phyloP scores from a whole-genome alignment of 2,797 vertebrate genomes.

The Pseudocheirus occidentalis region DNA sequence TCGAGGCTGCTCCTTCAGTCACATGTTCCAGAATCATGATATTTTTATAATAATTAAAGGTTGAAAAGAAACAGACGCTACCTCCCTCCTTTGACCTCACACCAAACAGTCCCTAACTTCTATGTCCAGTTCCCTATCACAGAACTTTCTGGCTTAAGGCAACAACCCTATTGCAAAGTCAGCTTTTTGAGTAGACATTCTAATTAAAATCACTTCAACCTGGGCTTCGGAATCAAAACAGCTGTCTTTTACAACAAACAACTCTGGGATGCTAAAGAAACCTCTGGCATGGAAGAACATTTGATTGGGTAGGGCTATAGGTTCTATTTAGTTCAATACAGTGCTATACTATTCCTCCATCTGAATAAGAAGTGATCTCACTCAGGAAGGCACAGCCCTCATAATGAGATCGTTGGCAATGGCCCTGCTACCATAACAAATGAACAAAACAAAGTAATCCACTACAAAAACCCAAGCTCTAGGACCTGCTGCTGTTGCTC shows the following conservation, averaged over 20 bases:
- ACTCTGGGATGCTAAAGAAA: constrained; percentile 4
- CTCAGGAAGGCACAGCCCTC: constrained; percentile 6
- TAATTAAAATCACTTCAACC: constrained; percentile 56
- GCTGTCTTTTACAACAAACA: constrained; percentile 43
- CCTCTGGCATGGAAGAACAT: background rate
- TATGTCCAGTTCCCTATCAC: constrained; percentile 50
- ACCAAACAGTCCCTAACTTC: constrained; percentile 1
- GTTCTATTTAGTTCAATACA: constrained; percentile 8
- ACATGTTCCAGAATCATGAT: constrained; percentile 8
- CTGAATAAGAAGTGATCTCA: constrained; percentile 7
- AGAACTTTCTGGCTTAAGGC: constrained; percentile 77
- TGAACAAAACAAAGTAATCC: background rate
- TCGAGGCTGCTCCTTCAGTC: background rate
- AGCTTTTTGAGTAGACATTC: constrained; percentile 59
- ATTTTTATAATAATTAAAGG: constrained; percentile 37
- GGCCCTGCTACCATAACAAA: background rate
- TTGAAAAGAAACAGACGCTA: constrained; percentile 29
- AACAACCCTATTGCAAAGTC: constrained; percentile 58
- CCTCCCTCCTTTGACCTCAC: background rate
- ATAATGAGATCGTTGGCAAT: background rate
- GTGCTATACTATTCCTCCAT: background rate
- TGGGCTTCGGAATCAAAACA: constrained; percentile 64
- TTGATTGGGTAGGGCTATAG: background rate
- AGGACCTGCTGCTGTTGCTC: background rate
- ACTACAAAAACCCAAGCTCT: background rate